Percentiles rank a stretch among this genome's conserved stretches.
Evolutionary conservation across 2,797 vertebrate species (phyloP).

Genomic region (Rhinatrema bivittatum): DNA sequence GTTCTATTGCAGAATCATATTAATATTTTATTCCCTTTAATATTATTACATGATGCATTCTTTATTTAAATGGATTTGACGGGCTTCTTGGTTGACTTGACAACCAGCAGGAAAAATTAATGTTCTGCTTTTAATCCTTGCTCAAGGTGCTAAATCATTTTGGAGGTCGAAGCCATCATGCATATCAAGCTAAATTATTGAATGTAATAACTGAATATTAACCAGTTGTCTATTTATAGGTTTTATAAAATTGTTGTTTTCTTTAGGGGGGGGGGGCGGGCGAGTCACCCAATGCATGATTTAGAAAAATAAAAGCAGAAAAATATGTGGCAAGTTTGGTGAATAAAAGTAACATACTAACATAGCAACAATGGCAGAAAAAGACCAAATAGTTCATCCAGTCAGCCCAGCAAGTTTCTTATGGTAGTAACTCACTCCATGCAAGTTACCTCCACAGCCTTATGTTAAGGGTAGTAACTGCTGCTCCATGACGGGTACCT

Average conservation of each 20-base stretch:
- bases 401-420: no score
- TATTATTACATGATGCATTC: constrained; percentile 61
- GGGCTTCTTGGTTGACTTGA: constrained; percentile 59
- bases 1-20: constrained; percentile 41
- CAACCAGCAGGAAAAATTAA: constrained; percentile 64
- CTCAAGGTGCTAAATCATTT: constrained; percentile 61
- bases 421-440: no score
- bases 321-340: no score
- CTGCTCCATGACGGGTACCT: no score
- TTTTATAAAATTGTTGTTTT: constrained; percentile 41
- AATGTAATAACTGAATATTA: constrained; percentile 51
- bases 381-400: no score
- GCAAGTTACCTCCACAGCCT: no score
- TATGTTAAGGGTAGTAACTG: no score
- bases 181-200: constrained; percentile 56
- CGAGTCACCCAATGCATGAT: no score
- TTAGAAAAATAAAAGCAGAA: no score
- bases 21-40: constrained; percentile 64
- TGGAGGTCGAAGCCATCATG: constrained; percentile 55
- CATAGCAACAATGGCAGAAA: no score
- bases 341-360: no score
- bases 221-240: constrained; percentile 44
- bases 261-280: no score
- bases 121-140: constrained; percentile 63
- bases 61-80: constrained; percentile 66